These are phyloP conservation scores for Aldrovandia affinis DNA, from an alignment of 2,797 vertebrate species.

Conservation along the genomic window DNA sequence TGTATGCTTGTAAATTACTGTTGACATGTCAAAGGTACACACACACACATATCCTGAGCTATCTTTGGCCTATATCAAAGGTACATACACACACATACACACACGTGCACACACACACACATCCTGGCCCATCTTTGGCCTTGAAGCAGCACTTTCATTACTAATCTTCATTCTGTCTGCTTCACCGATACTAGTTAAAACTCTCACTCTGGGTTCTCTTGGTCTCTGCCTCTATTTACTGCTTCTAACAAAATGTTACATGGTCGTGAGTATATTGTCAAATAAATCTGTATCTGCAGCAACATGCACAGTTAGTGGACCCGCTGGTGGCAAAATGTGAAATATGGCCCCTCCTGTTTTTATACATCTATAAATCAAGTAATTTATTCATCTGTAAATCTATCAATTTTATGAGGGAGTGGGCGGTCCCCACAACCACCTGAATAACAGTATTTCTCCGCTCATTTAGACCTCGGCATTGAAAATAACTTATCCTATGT, in stretches of 20 bases:
- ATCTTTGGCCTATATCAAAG: background rate
- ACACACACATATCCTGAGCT: slow-evolving; percentile 11
- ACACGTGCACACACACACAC: slow-evolving; percentile 22
- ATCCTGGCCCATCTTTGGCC: background rate
- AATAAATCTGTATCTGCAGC: background rate
- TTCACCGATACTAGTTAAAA: background rate
- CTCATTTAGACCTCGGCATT: background rate
- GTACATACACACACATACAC: background rate
- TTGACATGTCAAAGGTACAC: background rate
- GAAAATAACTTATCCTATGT: background rate
- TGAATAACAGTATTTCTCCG: background rate
- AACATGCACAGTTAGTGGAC: no score
- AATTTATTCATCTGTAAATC: background rate
- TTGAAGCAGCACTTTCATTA: background rate
- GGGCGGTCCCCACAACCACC: background rate
- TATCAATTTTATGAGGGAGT: background rate
- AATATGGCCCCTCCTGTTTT: background rate
- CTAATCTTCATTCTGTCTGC: background rate
- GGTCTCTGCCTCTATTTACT: background rate
- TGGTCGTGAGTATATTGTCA: background rate
- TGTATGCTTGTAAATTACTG: no score
- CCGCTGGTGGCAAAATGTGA: background rate
- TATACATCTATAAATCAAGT: background rate
- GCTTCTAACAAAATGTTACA: background rate
- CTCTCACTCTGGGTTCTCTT: no score